Base-by-base conservation (phyloP, 2,888 invertebrate genomes). In the Tridacna crocea region DNA sequence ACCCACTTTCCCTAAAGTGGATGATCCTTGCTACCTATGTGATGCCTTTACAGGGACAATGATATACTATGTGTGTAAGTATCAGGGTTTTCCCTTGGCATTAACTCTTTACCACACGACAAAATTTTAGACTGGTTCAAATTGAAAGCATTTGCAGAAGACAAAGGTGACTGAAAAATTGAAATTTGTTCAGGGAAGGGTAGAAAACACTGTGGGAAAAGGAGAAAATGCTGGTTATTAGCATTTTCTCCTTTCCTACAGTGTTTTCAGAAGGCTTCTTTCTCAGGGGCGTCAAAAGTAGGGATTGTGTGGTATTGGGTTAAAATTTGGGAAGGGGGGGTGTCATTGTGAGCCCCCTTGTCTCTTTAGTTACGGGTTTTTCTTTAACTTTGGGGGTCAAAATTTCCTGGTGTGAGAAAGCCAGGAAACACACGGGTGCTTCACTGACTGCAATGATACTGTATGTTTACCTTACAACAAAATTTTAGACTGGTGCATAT, bases 41-140 rank as follows among this genome's bases (percentile, higher is more conserved):
- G 81, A 86, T 75, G 77, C 70, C 0, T 75, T 65, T 26, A 70
- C 83, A 19, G 77, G 72, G 51, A 26, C 77, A 22, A 66, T 83
- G 74, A 24, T 77, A 6, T 86, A 83, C 61, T 15, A 66, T 17
- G 46, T 73, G 10, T 83, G 85, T 86, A 83, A 83, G 85, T 81
- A 58, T 19, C 15, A 11, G 11, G 51, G 51, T 51, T n/a, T n/a
- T n/a, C n/a, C n/a, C n/a, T n/a, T n/a, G n/a, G n/a, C n/a, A n/a
- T n/a, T n/a, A n/a, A n/a, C n/a, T n/a, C n/a, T n/a, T n/a, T n/a
- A n/a, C n/a, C n/a, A n/a, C n/a, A n/a, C n/a, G n/a, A n/a, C n/a
- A n/a, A 36, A 36, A 36, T 36, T 36, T 2, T 36, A 36, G 36
- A 36, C 36, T 36, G 2, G 36, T 36, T 36, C 36, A 36, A 8